Evolutionary conservation across 2,797 vertebrate species (phyloP), one percentile per base, ranked within the genome.

Genomic region (Corythornis leucogaster): DNA sequence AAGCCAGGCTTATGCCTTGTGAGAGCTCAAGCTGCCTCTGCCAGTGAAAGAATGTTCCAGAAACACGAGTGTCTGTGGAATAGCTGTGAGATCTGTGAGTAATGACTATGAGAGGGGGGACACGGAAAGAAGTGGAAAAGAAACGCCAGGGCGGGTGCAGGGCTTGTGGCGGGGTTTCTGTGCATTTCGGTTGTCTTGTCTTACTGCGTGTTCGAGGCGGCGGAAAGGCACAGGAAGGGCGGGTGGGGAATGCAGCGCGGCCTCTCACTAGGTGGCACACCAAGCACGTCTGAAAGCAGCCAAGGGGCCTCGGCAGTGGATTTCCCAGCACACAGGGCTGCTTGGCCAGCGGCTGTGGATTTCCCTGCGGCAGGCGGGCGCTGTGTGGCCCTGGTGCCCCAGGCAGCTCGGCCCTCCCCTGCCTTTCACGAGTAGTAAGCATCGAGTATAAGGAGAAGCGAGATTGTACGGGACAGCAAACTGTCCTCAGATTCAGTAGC

Each of bases 261-360:
- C 15, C 30, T 57, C 63, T 66, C 96, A 38, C 64, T 75, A 93
- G 96, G 9, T 80, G 95, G 89, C 90, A 51, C 38, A 22, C 10
- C 38, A 6, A 31, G 85, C 74, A 7, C 30, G 9, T 18, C 53
- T 30, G 70, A 64, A 42, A 43, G n/a, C 33, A 5, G 7, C 2
- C 7, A 21, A 20, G 8, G 7, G 3, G 7, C 16, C 33, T 21
- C 20, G 12, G 35, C 48, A 5, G 6, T 8, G 42, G 11, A 4
- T 55, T 42, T 58, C 46, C 3, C 55, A 5, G 26, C 24, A 11
- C 5, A 1, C 10, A 31, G 58, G 10, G 4, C 20, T 67, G 22
- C 25, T 51, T 18, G 12, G 24, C 30, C 15, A 0, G 20, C 31
- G 12, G 17, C 13, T 66, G 6, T 8, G 1, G 51, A 10, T 33